phyloP scores from a whole-genome alignment of 2,888 invertebrate species.

The Aethes cnicana region DNA sequence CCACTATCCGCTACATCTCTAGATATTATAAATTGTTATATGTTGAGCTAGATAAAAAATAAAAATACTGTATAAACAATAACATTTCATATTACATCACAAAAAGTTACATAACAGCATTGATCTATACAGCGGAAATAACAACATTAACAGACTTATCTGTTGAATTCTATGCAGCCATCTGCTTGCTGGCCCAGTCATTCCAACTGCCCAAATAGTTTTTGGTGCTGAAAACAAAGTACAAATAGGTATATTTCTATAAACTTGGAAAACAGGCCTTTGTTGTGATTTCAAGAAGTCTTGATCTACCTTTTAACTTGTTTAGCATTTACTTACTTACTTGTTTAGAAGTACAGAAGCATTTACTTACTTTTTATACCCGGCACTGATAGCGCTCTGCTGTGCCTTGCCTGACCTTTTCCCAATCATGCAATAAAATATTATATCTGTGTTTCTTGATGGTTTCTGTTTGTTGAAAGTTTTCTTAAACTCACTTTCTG shows the following conservation, averaged over 20 bases:
- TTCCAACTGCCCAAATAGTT: constrained; percentile 83
- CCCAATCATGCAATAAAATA: constrained; percentile 87
- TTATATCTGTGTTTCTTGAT: constrained; percentile 78
- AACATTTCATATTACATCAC: neutral
- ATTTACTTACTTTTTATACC: constrained; percentile 84
- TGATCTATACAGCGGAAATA: neutral
- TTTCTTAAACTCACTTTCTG: constrained; percentile 79
- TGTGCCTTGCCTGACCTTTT: constrained; percentile 85
- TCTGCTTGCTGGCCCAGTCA: constrained; percentile 76
- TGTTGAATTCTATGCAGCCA: neutral
- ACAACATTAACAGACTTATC: neutral
- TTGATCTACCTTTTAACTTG: too few relatives aligned
- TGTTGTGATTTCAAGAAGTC: too few relatives aligned
- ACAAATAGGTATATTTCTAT: neutral
- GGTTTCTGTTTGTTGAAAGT: constrained; percentile 84
- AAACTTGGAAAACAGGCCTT: too few relatives aligned
- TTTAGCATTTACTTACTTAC: too few relatives aligned
- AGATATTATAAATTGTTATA: too few relatives aligned
- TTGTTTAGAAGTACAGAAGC: too few relatives aligned
- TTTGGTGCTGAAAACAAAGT: constrained; percentile 70
- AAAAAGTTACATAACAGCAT: neutral
- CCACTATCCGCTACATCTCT: too few relatives aligned
- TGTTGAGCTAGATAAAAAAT: too few relatives aligned
- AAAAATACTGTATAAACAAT: too few relatives aligned
- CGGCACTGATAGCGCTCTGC: constrained; percentile 78